Evolutionary conservation across 1,140 invertebrate species (phyloP).

Genomic region (Drosophila tsacasi): DNA sequence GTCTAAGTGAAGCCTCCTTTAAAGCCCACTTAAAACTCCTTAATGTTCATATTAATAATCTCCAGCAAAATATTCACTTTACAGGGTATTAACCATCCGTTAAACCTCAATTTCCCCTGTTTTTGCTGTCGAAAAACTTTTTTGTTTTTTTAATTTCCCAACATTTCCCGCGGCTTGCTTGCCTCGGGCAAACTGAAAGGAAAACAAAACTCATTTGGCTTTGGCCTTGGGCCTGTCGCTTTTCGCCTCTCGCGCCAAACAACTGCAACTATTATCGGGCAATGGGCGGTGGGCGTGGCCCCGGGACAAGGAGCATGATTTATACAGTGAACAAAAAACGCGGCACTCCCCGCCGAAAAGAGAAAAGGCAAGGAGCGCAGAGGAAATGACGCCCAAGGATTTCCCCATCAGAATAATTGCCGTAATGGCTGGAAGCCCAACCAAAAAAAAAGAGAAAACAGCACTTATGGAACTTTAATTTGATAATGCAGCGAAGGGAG

Average conservation of each 20-base stretch:
- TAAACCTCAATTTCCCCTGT: not conserved
- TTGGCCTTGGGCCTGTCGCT: slow-evolving; percentile 41
- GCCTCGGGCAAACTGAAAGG: slow-evolving; percentile 32
- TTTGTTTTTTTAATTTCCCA: slow-evolving; percentile 7
- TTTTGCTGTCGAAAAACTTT: not conserved
- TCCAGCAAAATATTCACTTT: not conserved
- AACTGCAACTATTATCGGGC: slow-evolving; percentile 53
- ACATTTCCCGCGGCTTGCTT: slow-evolving; percentile 21
- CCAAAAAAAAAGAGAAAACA: slow-evolving; percentile 5
- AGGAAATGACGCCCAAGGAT: slow-evolving; percentile 39
- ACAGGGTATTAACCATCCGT: slow-evolving; percentile 5
- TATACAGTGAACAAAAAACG: slow-evolving; percentile 23
- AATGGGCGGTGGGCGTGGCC: slow-evolving; percentile 31
- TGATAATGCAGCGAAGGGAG: slow-evolving; percentile 26
- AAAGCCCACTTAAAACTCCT: not conserved
- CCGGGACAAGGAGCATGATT: slow-evolving; percentile 34
- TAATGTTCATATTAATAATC: not conserved
- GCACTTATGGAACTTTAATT: slow-evolving; percentile 45
- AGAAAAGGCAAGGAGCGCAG: not conserved
- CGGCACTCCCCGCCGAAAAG: slow-evolving; percentile 14
- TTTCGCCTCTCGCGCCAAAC: slow-evolving; percentile 12
- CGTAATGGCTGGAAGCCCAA: slow-evolving; percentile 23
- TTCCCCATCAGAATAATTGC: slow-evolving; percentile 37
- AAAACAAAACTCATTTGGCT: slow-evolving; percentile 69
- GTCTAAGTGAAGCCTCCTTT: not conserved